These are phyloP conservation scores for Ianthella basta DNA, from an alignment of 37 sponge, comb jelly and placozoan genomes.

Conservation along the genomic window DNA sequence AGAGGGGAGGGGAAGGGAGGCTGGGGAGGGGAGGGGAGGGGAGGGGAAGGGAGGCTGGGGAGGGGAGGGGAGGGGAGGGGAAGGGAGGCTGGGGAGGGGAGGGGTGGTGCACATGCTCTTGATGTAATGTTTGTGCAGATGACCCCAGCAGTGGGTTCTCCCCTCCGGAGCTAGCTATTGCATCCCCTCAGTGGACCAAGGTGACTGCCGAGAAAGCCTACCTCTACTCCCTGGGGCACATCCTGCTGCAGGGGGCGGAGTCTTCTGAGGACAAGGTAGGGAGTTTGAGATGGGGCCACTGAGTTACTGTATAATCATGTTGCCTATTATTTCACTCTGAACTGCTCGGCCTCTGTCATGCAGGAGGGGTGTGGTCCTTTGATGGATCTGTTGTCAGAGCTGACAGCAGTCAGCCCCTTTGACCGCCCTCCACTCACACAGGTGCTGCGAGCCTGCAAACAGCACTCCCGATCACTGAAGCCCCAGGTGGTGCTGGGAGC, in stretches of 20 bases:
- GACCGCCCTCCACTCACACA: conserved; percentile 4
- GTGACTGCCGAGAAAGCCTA: conserved; percentile 11
- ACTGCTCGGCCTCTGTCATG: too few species aligned
- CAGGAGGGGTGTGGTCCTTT: not conserved
- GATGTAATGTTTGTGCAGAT: not conserved
- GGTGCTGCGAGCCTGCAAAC: not conserved
- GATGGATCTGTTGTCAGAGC: not conserved
- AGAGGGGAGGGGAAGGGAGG: too few species aligned
- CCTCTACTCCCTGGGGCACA: conserved; percentile 13
- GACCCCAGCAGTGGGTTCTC: conserved; percentile 3
- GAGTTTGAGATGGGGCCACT: not conserved
- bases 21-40: too few species aligned
- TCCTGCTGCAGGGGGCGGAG: not conserved
- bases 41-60: too few species aligned
- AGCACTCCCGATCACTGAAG: not conserved
- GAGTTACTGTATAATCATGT: not conserved
- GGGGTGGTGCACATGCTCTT: too few species aligned
- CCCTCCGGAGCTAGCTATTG: conserved; percentile 13
- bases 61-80: not conserved
- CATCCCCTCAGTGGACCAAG: conserved; percentile 4
- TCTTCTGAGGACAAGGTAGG: not conserved
- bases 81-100: too few species aligned
- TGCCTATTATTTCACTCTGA: too few species aligned
- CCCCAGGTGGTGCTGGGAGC: not conserved
- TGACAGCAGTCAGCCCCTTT: conserved; percentile 3